Conservation (phyloP, 2,888 invertebrate species). For the Colletes collaris region DNA sequence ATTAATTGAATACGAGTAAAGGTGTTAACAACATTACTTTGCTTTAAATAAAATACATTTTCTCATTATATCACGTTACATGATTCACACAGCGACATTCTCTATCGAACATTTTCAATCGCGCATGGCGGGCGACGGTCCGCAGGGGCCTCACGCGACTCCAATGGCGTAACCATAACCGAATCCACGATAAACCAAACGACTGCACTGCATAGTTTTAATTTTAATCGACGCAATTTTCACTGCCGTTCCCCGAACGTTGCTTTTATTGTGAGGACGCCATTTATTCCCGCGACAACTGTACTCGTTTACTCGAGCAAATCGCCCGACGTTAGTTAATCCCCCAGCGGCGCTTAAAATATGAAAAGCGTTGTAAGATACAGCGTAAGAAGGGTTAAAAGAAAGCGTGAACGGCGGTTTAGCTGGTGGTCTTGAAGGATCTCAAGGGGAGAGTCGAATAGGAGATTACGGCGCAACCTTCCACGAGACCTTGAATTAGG, state of each 20-base stretch:
- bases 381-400: constrained; percentile 49
- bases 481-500: constrained; percentile 62
- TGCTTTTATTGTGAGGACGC: background rate
- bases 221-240: background rate
- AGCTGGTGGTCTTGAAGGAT: constrained; percentile 44
- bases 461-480: constrained; percentile 61
- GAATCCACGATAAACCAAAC: no score
- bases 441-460: constrained; percentile 51
- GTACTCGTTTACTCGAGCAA: constrained; percentile 14
- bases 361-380: constrained; percentile 43
- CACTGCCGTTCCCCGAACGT: background rate
- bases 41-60: no score
- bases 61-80: no score
- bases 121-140: no score
- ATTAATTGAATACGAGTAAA: no score
- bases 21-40: no score
- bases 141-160: no score
- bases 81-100: no score
- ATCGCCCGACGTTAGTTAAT: constrained; percentile 29
- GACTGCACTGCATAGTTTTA: no score
- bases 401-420: constrained; percentile 51
- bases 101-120: no score
- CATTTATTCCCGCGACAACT: constrained; percentile 10
- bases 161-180: no score
- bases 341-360: constrained; percentile 44